These are phyloP conservation scores for Drosophila bocki DNA, from an alignment of 1,140 invertebrate genomes.

Conservation along the genomic window DNA sequence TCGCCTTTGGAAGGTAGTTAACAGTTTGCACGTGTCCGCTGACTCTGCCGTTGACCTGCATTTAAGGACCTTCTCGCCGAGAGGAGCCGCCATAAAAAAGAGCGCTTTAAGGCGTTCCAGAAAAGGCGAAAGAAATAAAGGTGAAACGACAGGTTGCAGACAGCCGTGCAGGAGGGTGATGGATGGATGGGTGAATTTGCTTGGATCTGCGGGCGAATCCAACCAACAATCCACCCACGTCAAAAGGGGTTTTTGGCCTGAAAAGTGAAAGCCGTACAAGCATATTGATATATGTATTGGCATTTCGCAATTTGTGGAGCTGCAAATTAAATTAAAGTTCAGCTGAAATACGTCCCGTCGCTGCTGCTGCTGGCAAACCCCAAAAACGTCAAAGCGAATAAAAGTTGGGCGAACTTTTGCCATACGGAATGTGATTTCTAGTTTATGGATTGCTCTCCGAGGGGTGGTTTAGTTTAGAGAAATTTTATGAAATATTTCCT, in stretches of 20 bases:
- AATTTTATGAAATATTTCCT: not conserved
- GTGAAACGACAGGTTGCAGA: constrained; percentile 57
- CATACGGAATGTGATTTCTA: constrained; percentile 21
- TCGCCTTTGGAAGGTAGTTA: constrained; percentile 41
- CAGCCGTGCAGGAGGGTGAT: constrained; percentile 19
- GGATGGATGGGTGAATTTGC: constrained; percentile 21
- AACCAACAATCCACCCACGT: constrained; percentile 17
- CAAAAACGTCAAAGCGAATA: constrained; percentile 40
- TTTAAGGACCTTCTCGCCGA: constrained; percentile 32
- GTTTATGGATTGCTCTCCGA: constrained; percentile 2
- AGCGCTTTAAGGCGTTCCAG: constrained; percentile 25
- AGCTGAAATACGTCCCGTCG: constrained; percentile 5
- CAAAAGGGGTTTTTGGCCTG: constrained; percentile 35
- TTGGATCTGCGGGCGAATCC: constrained; percentile 27
- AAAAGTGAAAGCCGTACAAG: constrained; percentile 30
- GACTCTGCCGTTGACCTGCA: constrained; percentile 50
- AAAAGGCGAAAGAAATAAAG: constrained; percentile 28
- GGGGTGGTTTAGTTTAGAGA: not conserved
- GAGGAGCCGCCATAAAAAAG: constrained; percentile 32
- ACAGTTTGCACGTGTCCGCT: constrained; percentile 48
- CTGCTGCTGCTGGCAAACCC: constrained; percentile 11
- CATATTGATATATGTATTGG: constrained; percentile 47
- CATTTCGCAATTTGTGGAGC: constrained; percentile 46
- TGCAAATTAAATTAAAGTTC: constrained; percentile 49
- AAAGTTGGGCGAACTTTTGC: constrained; percentile 25